These are phyloP conservation scores for Pygmarrhopalites habei DNA, from an alignment of 1,140 invertebrate genomes.

Conservation along the genomic window DNA sequence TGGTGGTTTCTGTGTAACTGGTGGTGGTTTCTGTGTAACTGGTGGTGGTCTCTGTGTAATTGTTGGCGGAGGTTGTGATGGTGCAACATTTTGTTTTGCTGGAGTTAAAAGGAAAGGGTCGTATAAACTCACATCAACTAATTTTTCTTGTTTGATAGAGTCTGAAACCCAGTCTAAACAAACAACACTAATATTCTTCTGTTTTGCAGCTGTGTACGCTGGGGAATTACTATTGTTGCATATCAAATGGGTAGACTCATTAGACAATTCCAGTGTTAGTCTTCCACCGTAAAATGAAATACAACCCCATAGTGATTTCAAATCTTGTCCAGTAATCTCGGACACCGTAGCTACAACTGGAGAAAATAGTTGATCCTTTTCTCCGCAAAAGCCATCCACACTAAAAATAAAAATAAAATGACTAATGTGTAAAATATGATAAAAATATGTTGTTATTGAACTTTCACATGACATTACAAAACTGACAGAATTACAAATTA, in stretches of 20 bases:
- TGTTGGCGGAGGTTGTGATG: not conserved
- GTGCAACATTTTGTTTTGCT: not conserved
- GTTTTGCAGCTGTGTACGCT: conserved; percentile 18
- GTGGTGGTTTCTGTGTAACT: not conserved
- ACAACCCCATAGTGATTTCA: conserved; percentile 24
- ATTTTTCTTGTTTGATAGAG: conserved; percentile 15
- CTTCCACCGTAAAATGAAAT: conserved; percentile 30
- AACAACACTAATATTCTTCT: conserved; percentile 23
- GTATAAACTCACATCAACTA: conserved; percentile 21
- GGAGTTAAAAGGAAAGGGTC: conserved; percentile 17
- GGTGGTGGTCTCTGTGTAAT: not conserved
- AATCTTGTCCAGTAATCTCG: conserved; percentile 29
- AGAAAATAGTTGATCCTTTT: conserved; percentile 24
- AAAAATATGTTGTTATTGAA: not conserved
- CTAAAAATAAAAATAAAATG: conserved; percentile 17
- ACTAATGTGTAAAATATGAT: not conserved
- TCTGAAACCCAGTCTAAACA: conserved; percentile 32
- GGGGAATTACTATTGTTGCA: conserved; percentile 12
- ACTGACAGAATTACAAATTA: too few relatives aligned
- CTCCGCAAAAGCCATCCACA: conserved; percentile 26
- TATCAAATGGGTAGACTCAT: conserved; percentile 28
- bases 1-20: not conserved
- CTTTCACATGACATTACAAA: not conserved
- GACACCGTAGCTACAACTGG: conserved; percentile 3
- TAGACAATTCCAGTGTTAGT: conserved; percentile 15